Conservation (phyloP, 2,888 invertebrate genomes). For the Hydropsyche betteni region DNA sequence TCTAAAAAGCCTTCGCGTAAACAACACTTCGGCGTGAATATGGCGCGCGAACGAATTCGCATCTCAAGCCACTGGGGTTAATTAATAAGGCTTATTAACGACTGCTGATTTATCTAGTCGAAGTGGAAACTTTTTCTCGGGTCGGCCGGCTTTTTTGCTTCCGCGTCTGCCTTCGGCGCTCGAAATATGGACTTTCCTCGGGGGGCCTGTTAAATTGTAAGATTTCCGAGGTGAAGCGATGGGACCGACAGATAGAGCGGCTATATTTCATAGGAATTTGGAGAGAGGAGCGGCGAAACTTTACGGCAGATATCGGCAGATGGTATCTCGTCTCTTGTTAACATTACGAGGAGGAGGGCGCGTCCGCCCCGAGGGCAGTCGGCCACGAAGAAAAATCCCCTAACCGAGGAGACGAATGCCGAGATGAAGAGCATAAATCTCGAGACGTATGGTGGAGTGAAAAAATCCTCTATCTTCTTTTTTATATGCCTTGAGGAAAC, state of each 20-base stretch:
- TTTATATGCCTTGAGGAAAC: neutral
- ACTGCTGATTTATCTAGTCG: constrained; percentile 6
- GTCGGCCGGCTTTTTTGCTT: too few species aligned
- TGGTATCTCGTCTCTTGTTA: constrained; percentile 41
- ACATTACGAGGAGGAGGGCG: constrained; percentile 16
- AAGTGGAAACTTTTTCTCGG: neutral
- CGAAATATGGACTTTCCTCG: constrained; percentile 25
- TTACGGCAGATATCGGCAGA: constrained; percentile 40
- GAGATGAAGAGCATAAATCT: constrained; percentile 32
- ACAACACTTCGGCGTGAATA: too few species aligned
- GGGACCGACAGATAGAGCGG: constrained; percentile 34
- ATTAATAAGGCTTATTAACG: neutral
- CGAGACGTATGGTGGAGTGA: neutral
- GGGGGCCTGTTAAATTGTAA: constrained; percentile 32
- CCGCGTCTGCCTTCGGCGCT: too few species aligned
- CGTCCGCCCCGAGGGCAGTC: too few species aligned
- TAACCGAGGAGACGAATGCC: too few species aligned
- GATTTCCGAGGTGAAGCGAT: constrained; percentile 40
- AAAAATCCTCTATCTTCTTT: too few species aligned
- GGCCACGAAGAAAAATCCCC: too few species aligned
- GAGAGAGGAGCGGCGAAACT: constrained; percentile 21
- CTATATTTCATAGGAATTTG: constrained; percentile 32
- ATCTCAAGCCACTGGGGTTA: too few species aligned
- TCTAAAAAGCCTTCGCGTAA: neutral
- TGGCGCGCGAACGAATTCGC: too few species aligned